Evolutionary conservation across 2,888 invertebrate species (phyloP).

Genomic region (Nemapogon koenigi): DNA sequence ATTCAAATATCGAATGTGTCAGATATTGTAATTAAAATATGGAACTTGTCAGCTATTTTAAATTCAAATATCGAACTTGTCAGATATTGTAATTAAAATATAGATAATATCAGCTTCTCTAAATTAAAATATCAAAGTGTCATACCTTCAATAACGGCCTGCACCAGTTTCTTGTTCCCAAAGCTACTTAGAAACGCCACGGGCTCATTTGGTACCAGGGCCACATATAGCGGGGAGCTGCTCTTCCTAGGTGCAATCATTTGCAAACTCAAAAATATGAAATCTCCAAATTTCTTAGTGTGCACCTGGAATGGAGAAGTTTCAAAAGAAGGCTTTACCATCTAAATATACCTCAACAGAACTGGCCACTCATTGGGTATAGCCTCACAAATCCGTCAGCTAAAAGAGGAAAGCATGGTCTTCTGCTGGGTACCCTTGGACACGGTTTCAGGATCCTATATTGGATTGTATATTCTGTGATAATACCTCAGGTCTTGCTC

Average conservation of each 20-base stretch:
- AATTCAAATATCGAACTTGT: too few species aligned
- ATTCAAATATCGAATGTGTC: too few species aligned
- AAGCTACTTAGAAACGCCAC: slow-evolving; percentile 32
- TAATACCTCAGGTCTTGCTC: slow-evolving; percentile 31
- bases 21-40: too few species aligned
- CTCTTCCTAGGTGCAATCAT: slow-evolving; percentile 22
- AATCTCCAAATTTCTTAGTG: slow-evolving; percentile 26
- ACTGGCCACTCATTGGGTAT: too few species aligned
- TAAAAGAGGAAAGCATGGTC: too few species aligned
- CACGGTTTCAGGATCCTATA: not conserved
- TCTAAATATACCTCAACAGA: too few species aligned
- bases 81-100: not conserved
- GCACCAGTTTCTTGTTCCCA: slow-evolving; percentile 21
- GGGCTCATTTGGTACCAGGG: slow-evolving; percentile 28
- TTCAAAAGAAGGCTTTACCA: too few species aligned
- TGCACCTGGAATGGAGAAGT: slow-evolving; percentile 29
- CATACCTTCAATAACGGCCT: slow-evolving; percentile 27
- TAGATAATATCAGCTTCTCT: not conserved
- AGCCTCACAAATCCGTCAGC: too few species aligned
- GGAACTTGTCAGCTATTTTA: too few species aligned
- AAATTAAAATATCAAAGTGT: not conserved
- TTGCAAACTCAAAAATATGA: slow-evolving; percentile 36
- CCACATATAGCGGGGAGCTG: slow-evolving; percentile 28
- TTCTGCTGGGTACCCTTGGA: too few species aligned
- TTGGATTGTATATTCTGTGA: not conserved